Base-by-base conservation (phyloP, 2,888 invertebrate genomes). In the Ophion slaviceki region DNA sequence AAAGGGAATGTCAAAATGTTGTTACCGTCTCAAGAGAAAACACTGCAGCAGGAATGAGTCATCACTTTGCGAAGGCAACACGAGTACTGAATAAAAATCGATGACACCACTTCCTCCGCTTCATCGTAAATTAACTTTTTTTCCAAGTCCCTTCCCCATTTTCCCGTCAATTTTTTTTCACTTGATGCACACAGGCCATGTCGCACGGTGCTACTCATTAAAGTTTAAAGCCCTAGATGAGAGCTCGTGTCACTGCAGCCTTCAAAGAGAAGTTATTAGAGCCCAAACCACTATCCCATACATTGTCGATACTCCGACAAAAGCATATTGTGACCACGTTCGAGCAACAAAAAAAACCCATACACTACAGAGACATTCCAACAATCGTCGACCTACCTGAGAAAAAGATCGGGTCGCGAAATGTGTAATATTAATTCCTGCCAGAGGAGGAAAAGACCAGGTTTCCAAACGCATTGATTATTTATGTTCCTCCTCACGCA, bases 31-130 rank as follows among this genome's bases (percentile, higher is more conserved):
- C 36, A 28, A 32, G 14, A 40, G 20, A 61, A 62, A 62, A 45
- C 2, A 11, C 7, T 17, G 74, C 20, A 74, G 7, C 14, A 20
- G 6, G 62, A 14, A 17, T 32, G 47, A 14, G 4, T 70, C 70
- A 20, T 70, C 53, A 36, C 67, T 59, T 14, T 5, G 20, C 53
- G 47, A 53, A 20, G 53, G 47, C 24, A 53, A 17, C 5, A 45
- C 61, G 7, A 6, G n/a, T 47, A 79, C 79, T 79, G 62, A 32
- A 32, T 62, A 36, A 47, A 79, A 79, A 79, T 79, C 79, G 5
- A 79, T 79, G 32, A 36, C 28, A n/a, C 20, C 24, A 67, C 77
- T 40, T 57, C 57, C 24, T 20, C 57, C 28, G 17, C 5, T 2
- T 4, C 45, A 32, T 14, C 17, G 24, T 24, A 3, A 32, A 14